Base-by-base conservation (phyloP, 1,140 invertebrate genomes). In the Pseudomyrmex gracilis region DNA sequence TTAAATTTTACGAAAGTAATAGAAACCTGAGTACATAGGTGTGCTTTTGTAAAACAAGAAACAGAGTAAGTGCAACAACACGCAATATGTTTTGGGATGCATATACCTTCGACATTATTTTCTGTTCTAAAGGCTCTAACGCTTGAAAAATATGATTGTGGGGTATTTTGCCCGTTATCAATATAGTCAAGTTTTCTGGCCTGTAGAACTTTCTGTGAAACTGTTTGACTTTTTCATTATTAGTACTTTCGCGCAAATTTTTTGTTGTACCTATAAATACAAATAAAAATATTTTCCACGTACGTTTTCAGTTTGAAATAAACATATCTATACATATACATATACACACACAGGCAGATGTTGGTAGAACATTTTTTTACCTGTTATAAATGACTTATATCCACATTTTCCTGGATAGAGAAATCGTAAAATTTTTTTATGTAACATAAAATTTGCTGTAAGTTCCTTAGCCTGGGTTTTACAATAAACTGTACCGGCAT, bases 401-500 rank as follows among this genome's bases (percentile, higher is more conserved):
- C 98, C 98, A 94, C 97, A 97, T 88, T 95, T 94, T 45, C 96
- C 96, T 10, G 97, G 97, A 91, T 98, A 98, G 88, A 98, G 95
- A 5, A 95, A 95, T 87, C 96, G 93, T 8, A 95, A 89, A 90
- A 98, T 93, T 86, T 95, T 95, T 61, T 96, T 93, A 87, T 97
- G 95, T 78, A 95, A 94, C 78, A 96, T 93, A 85, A 95, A 96
- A 92, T 97, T 96, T n/a, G 97, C 97, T 57, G 95, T 96, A 92
- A 98, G 98, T 93, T 98, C 98, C 24, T 95, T 90, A 20, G 96
- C 97, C 92, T 99, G 98, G 97, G 98, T 98, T 95, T 99, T 98
- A 93, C 97, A 98, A 92, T 99, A 99, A 1, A 99, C 98, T 45
- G 99, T 97, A 49, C 98, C 98, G 47, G 96, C 97, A 95, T 99